Evolutionary conservation across 2,113 vertebrate species (phyloP).

Genomic region (Alces alces): DNA sequence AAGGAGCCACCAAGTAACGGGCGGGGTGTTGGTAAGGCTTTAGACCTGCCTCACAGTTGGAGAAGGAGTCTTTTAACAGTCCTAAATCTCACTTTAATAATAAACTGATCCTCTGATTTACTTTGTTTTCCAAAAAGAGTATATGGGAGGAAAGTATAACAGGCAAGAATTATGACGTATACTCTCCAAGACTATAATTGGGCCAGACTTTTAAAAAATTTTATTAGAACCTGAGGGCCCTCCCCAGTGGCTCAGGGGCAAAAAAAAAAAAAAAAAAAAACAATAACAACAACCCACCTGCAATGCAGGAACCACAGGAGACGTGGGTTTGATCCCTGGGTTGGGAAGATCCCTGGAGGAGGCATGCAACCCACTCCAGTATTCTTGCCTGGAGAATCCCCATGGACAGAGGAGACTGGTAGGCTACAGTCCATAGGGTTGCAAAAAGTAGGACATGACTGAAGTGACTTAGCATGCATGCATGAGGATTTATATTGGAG

Average conservation of each 20-base stretch:
- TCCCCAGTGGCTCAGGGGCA: background rate
- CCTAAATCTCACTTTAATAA: slow-evolving; percentile 38
- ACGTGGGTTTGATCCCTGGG: background rate
- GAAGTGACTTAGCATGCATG: background rate
- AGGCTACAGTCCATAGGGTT: background rate
- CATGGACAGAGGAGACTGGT: background rate
- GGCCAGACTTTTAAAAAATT: background rate
- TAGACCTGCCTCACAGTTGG: background rate
- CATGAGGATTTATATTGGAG: background rate
- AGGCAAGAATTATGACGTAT: background rate
- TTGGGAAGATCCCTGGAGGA: background rate
- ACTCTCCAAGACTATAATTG: background rate
- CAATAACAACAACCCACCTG: background rate
- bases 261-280: background rate
- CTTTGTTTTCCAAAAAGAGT: slow-evolving; percentile 33
- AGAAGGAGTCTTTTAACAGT: background rate
- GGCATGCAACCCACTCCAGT: background rate
- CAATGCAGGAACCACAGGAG: background rate
- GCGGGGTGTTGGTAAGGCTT: background rate
- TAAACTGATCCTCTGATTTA: slow-evolving; percentile 28
- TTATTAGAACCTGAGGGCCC: background rate
- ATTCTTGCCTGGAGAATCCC: background rate
- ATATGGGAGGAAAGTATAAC: background rate
- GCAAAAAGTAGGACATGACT: background rate
- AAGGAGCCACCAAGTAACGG: background rate